Evolutionary conservation across 2,113 vertebrate species (phyloP), one percentile per base, ranked within the genome.

Genomic region (Serinus canaria): DNA sequence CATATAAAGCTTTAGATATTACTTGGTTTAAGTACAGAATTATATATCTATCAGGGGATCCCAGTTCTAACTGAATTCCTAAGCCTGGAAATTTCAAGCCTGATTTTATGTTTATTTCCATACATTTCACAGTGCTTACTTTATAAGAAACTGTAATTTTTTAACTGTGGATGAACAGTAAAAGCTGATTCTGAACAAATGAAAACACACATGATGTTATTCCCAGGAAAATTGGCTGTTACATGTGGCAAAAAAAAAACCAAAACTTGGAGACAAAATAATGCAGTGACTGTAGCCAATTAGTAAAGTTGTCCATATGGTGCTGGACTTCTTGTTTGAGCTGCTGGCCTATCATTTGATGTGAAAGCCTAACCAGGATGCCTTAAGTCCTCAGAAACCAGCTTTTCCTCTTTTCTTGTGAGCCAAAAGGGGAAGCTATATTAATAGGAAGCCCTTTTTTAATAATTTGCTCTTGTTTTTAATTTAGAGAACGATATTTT

Each of bases 101-200:
- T 62, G 44, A 47, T 60, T 87, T 84, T 33, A 69, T 89, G 50
- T 85, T 94, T 82, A 85, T 93, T 92, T 94, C 74, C 55, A 46
- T 76, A 9, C 23, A 2, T 91, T 79, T 92, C 1, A 1, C 49
- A 83, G 37, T 92, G 41, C 62, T 92, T 66, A 33, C 66, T 89
- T 84, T 66, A 50, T 86, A 86, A 58, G 60, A 90, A 80, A 69
- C 62, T 22, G 5, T 75, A 47, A 85, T 87, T 91, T 95, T 79
- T 53, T n/a, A 46, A 50, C 84, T 94, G 74, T 81, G 66, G 56
- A 33, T 75, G 89, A 93, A 89, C 77, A 94, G 47, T 95, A 73
- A 94, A 89, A 87, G 30, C 66, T 92, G 83, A 9, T 92, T 93
- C 59, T 86, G 78, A 90, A 85, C 63, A 90, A 89, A 90, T 85